Evolutionary conservation across 2,797 vertebrate genomes (phyloP).

Genomic region (Pteronotus mesoamericanus): DNA sequence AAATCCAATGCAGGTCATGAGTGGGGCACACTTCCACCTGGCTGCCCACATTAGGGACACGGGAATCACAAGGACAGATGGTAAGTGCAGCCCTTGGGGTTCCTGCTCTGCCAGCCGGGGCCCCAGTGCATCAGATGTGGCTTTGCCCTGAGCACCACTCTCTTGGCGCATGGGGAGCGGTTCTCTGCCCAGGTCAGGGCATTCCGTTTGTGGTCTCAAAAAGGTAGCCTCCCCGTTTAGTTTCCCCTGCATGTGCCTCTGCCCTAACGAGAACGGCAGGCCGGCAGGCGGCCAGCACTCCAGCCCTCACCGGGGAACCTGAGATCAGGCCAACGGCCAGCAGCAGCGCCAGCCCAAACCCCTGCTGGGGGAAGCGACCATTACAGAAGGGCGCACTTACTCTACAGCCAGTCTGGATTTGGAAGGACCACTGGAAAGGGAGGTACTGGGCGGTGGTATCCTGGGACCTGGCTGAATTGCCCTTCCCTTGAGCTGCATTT

Average conservation of each 20-base stretch:
- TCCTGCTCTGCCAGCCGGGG: fast-evolving
- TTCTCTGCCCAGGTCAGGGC: neutral
- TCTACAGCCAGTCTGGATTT: neutral
- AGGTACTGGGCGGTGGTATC: neutral
- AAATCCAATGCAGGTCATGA: neutral
- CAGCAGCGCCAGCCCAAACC: neutral
- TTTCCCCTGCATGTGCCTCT: neutral
- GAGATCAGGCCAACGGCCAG: neutral
- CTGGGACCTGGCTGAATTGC: too few relatives aligned
- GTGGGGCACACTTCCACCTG: neutral
- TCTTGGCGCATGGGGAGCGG: neutral
- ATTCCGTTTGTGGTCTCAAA: neutral
- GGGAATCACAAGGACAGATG: neutral
- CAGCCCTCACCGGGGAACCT: neutral
- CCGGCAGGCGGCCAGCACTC: too few relatives aligned
- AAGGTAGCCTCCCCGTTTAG: neutral
- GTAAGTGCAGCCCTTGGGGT: neutral
- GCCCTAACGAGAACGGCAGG: neutral
- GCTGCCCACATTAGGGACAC: neutral
- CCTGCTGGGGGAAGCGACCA: neutral
- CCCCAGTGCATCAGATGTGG: neutral
- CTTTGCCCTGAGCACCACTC: neutral
- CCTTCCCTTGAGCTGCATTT: neutral
- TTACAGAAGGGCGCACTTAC: neutral
- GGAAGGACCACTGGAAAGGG: neutral